Base-by-base conservation (phyloP, 1,140 invertebrate species). In the Trichonephila inaurata region DNA sequence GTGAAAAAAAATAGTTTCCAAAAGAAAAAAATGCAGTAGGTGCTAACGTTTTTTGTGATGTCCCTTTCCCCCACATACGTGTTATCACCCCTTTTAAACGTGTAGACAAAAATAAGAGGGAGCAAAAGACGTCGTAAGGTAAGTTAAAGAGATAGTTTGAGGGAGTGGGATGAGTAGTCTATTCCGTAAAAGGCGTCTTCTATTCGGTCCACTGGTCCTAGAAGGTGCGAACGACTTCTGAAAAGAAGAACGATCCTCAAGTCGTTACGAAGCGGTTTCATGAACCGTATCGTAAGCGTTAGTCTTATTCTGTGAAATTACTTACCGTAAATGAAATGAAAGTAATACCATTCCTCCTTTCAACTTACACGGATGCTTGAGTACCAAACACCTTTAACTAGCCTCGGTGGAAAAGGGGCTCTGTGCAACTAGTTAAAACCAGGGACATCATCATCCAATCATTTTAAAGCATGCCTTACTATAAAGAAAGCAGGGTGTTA, bases 311-410 rank as follows among this genome's bases (percentile, higher is more conserved):
- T 60, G 77, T 85, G 90, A 92, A 92, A 92, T 92, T 92, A 81
- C 90, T 85, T 92, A 66, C 90, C 61, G 81, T 85, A 92, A 92
- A 92, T 92, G 90, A 92, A 92, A 92, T 85, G 90, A 92, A 92
- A 92, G 90, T 92, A 92, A 92, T 92, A 81, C 90, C 21, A 33
- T 18, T 28, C 62, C 28, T 28, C 72, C 72, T 77, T 28, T 83
- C 81, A 81, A 64, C 62, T 92, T 92, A 92, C 81, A 92, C 82
- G 90, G 51, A 44, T 92, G 82, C 90, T 92, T 92, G 24, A 92
- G 82, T 61, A 60, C 28, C 28, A 60, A 85, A 91, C 72, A 51
- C 51, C 58, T 85, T 21, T 91, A 91, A 85, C 90, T 83, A 85
- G 81, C 72, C 60, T 92, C 77, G 21, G 40, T 14, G 58, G 33